Evolutionary conservation across 2,797 vertebrate species (phyloP).

Genomic region (Brachyalestes nurse): DNA sequence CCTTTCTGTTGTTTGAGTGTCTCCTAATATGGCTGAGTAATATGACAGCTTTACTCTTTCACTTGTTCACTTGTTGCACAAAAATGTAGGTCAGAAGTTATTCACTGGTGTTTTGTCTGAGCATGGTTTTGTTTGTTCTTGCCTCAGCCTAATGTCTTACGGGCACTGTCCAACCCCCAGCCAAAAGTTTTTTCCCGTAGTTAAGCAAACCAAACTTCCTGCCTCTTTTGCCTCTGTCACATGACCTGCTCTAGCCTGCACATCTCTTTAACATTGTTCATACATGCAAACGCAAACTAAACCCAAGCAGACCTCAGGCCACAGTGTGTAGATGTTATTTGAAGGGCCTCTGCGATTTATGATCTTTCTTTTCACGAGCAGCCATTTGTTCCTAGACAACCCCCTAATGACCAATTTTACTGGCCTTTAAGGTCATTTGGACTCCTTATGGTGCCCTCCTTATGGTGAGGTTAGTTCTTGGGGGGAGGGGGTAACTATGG

Average conservation of each 20-base stretch:
- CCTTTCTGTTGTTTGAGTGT: neutral
- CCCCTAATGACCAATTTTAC: neutral
- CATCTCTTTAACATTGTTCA: neutral
- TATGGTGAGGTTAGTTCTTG: neutral
- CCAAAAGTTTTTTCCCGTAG: conserved; percentile 6
- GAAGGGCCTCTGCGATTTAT: conserved; percentile 12
- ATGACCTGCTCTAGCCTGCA: conserved; percentile 33
- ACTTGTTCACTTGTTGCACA: neutral
- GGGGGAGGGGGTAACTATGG: neutral
- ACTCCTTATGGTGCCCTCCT: neutral
- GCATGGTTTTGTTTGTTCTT: conserved; percentile 25
- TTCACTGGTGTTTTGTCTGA: neutral
- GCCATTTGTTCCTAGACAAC: neutral
- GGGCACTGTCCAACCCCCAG: conserved; percentile 28
- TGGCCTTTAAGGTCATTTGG: neutral
- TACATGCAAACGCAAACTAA: conserved; percentile 13
- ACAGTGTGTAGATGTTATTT: conserved; percentile 4
- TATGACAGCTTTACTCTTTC: neutral
- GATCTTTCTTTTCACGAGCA: conserved; percentile 8
- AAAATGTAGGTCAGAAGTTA: neutral
- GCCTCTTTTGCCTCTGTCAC: conserved; percentile 21
- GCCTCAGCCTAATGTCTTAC: conserved; percentile 12
- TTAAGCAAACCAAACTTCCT: conserved; percentile 12
- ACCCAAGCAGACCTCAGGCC: neutral
- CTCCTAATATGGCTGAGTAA: neutral